A percentile compares a stretch with the other conserved stretches of the same genome.
Conservation (phyloP, 2,797 vertebrate genomes). For the Macroramphosus scolopax region DNA sequence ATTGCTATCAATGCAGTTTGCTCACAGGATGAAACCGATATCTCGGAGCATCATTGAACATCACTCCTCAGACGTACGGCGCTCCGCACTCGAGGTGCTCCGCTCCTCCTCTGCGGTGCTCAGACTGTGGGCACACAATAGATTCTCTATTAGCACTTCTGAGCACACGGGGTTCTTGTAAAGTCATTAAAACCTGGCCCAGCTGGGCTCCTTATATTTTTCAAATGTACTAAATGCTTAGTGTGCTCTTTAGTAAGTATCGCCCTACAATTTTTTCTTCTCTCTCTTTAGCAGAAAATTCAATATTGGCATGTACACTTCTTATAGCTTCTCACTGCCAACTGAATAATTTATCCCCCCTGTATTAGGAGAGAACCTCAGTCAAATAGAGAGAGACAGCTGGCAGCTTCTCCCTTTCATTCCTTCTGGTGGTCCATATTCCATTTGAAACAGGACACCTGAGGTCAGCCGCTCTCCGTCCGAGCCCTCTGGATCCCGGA, state of each 20-base stretch:
- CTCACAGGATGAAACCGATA: conserved; percentile 10
- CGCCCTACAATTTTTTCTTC: not conserved
- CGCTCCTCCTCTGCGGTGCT: too few relatives aligned
- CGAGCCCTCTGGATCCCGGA: conserved; percentile 16
- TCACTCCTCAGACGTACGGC: too few relatives aligned
- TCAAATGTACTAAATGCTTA: too few relatives aligned
- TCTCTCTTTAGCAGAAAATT: conserved; percentile 27
- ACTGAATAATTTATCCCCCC: conserved; percentile 16
- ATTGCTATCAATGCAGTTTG: conserved; percentile 1
- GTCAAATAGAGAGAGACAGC: conserved; percentile 23
- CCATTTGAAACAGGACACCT: conserved; percentile 36
- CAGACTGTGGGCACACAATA: conserved; percentile 11
- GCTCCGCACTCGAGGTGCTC: too few relatives aligned
- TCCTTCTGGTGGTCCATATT: conserved; percentile 23
- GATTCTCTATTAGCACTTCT: conserved; percentile 30
- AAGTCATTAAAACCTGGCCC: conserved; percentile 35
- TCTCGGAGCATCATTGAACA: conserved; percentile 4
- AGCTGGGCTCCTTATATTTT: conserved; percentile 45
- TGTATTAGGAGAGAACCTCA: conserved; percentile 13
- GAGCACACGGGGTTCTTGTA: conserved; percentile 21
- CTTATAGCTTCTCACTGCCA: conserved; percentile 9
- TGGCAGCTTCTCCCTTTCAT: conserved; percentile 10
- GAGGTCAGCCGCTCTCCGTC: conserved; percentile 40
- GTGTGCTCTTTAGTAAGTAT: not conserved
- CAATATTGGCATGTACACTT: conserved; percentile 1